phyloP scores from a whole-genome alignment of 2,113 vertebrate species.

The Notiomystis cincta region DNA sequence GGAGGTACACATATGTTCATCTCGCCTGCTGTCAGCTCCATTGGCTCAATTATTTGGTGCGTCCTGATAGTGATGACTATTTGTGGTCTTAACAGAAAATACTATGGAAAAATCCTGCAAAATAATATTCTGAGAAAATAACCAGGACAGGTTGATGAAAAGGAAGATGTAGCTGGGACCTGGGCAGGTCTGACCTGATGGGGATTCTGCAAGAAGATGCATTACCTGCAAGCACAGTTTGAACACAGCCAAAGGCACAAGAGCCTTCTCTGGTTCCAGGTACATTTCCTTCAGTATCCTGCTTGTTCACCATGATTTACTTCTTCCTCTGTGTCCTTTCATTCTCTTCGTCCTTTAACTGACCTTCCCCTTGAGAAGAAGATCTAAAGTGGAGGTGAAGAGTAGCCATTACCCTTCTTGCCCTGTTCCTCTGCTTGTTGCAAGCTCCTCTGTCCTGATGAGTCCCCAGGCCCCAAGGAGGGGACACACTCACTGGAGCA shows the following conservation, averaged over 20 bases:
- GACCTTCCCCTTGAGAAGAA: neutral
- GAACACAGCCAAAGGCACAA: neutral
- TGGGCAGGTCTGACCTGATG: fast-evolving
- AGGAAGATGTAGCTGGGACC: neutral
- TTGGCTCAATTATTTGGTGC: neutral
- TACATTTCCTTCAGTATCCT: neutral
- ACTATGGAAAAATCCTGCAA: neutral
- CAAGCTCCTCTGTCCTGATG: neutral
- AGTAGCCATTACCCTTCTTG: neutral
- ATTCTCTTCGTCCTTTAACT: neutral
- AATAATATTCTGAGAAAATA: neutral
- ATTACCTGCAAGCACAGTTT: neutral
- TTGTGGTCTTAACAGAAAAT: neutral
- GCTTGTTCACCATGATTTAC: neutral
- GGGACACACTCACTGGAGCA: neutral
- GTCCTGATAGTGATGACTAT: neutral
- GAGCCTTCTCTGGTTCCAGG: neutral
- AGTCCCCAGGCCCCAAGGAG: neutral
- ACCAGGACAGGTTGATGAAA: neutral
- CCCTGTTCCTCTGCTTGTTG: neutral
- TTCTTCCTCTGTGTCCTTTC: neutral
- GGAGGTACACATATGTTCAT: neutral
- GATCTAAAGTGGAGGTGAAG: neutral
- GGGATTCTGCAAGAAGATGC: neutral
- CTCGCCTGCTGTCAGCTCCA: neutral